phyloP scores from a whole-genome alignment of 1,140 invertebrate genomes.

The Sipha flava region DNA sequence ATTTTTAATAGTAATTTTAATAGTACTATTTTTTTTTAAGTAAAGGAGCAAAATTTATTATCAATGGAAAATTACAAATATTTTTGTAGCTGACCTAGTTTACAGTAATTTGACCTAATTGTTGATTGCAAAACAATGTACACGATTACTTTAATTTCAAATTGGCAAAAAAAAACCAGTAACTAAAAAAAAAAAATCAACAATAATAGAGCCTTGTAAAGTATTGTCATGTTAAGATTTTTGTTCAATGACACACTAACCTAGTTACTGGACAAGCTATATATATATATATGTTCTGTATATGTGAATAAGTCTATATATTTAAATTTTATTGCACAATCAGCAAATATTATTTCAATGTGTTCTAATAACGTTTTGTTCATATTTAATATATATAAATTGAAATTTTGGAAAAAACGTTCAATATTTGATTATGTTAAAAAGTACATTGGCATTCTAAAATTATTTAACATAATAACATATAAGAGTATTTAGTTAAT shows the following conservation, averaged over 20 bases:
- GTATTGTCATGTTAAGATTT: conserved; percentile 28
- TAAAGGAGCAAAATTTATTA: not conserved
- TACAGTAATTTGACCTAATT: conserved; percentile 23
- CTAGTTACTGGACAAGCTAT: conserved; percentile 13
- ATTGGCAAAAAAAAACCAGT: not conserved
- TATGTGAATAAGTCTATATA: not conserved
- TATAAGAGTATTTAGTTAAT: too few relatives aligned
- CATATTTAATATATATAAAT: not conserved
- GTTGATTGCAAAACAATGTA: conserved; percentile 25
- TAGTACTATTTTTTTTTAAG: too few relatives aligned
- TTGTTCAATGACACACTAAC: conserved; percentile 26
- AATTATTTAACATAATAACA: too few relatives aligned
- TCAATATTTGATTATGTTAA: not conserved
- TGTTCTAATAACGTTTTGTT: not conserved
- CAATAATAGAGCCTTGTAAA: conserved; percentile 22
- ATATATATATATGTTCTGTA: not conserved
- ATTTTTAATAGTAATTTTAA: too few relatives aligned
- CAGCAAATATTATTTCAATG: conserved; percentile 17
- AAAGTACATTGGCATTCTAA: not conserved
- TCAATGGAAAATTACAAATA: not conserved
- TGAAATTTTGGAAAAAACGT: not conserved
- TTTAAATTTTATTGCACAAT: not conserved
- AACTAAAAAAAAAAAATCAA: conserved; percentile 18
- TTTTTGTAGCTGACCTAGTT: conserved; percentile 4
- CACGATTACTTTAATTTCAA: conserved; percentile 17